Conservation (phyloP, 2,888 invertebrate genomes). For the Lasioglossum lativentre region DNA sequence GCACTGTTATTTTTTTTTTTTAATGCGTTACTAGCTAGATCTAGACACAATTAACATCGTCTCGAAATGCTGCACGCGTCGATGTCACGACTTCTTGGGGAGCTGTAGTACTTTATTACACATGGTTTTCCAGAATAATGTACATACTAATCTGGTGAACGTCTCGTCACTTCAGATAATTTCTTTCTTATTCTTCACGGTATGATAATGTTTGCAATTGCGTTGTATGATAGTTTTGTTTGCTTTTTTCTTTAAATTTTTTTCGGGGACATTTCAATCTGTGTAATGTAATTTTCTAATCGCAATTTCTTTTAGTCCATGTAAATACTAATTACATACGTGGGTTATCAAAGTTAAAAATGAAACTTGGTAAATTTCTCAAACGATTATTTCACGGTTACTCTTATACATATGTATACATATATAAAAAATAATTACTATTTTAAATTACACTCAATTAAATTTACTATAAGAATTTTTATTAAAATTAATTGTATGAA, state of each 20-base stretch:
- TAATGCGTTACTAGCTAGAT: conserved; percentile 21
- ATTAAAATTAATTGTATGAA: too few species aligned
- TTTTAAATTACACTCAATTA: too few species aligned
- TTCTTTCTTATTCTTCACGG: background rate
- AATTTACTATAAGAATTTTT: too few species aligned
- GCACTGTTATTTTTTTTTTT: background rate
- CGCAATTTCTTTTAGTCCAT: background rate
- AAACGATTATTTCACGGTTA: background rate
- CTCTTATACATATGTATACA: too few species aligned
- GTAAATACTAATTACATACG: background rate
- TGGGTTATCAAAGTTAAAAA: background rate
- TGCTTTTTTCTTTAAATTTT: background rate
- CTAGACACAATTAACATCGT: conserved; percentile 24
- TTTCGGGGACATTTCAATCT: background rate
- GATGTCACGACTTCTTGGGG: background rate
- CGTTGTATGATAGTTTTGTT: conserved; percentile 1
- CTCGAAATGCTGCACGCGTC: conserved; percentile 30
- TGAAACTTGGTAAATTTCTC: background rate
- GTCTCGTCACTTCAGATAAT: background rate
- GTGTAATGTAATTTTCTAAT: background rate
- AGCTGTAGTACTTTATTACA: background rate
- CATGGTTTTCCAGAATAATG: background rate
- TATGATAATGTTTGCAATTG: background rate
- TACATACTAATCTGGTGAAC: background rate
- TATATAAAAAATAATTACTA: too few species aligned